Conservation (phyloP, 1,140 invertebrate species). For the Hyposmocoma kahamanoa region DNA sequence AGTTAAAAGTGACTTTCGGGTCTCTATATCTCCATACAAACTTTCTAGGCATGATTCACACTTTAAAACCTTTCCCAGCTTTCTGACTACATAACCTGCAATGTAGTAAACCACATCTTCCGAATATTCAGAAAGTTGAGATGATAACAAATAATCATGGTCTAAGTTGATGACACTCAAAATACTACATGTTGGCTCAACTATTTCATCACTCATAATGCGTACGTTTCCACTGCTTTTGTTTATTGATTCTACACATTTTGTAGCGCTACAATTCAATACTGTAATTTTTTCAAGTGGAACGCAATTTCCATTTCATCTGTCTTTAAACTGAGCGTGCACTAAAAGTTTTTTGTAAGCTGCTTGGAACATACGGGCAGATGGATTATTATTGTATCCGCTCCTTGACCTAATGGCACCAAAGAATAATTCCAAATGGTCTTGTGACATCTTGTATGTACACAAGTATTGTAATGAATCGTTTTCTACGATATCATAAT, state of each 20-base stretch:
- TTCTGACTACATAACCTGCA: slow-evolving; percentile 1
- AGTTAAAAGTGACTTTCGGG: neutral
- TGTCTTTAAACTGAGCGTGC: neutral
- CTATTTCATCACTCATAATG: neutral
- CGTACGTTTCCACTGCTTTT: slow-evolving; percentile 1
- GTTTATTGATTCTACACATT: neutral
- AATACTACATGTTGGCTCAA: neutral
- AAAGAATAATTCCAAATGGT: slow-evolving; percentile 21
- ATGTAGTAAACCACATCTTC: neutral
- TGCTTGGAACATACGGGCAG: neutral
- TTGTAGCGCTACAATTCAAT: neutral
- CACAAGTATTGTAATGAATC: slow-evolving; percentile 5
- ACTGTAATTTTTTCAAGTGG: neutral
- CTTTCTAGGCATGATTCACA: slow-evolving; percentile 1
- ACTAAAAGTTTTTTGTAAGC: slow-evolving; percentile 5
- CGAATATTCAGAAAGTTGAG: neutral
- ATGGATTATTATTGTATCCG: slow-evolving; percentile 20
- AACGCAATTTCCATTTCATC: slow-evolving; percentile 1
- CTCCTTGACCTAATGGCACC: slow-evolving; percentile 10
- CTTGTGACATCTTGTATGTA: slow-evolving; percentile 16
- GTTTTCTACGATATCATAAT: neutral
- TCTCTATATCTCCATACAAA: too few relatives aligned
- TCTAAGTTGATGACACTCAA: neutral
- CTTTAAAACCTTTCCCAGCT: neutral
- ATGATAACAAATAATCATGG: neutral